phyloP scores from a whole-genome alignment of 1,140 invertebrate genomes.

The Branchinecta lynchi region DNA sequence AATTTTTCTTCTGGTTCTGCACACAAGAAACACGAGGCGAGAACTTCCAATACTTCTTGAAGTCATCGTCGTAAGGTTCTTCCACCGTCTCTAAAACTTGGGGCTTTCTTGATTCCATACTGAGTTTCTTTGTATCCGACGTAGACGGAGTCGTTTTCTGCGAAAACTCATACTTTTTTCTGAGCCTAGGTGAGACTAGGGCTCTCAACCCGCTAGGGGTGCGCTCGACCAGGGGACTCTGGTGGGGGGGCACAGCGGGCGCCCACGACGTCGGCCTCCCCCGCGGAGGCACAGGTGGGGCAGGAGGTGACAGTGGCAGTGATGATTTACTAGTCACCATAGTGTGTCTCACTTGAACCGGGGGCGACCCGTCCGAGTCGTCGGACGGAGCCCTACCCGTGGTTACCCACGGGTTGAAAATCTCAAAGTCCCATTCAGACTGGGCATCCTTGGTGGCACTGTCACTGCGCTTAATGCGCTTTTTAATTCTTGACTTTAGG shows the following conservation, averaged over 20 bases:
- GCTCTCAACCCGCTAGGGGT: constrained; percentile 22
- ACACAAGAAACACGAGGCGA: constrained; percentile 5
- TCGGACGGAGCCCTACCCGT: neutral
- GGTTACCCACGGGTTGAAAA: constrained; percentile 31
- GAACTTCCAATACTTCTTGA: neutral
- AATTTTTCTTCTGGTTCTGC: neutral
- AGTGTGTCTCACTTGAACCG: neutral
- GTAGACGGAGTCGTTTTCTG: neutral
- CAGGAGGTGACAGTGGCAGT: constrained; percentile 13
- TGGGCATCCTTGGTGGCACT: constrained; percentile 14
- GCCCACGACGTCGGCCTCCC: constrained; percentile 12
- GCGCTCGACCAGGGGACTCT: constrained; percentile 18
- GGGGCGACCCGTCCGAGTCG: constrained; percentile 18
- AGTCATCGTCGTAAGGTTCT: neutral
- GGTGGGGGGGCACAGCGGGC: constrained; percentile 21
- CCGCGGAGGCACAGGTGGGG: constrained; percentile 17
- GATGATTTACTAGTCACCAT: constrained; percentile 10
- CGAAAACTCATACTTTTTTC: neutral
- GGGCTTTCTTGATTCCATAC: neutral
- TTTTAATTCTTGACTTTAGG: constrained; percentile 31
- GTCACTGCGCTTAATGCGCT: constrained; percentile 23
- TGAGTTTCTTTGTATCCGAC: neutral
- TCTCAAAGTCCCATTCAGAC: constrained; percentile 32
- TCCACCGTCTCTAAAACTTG: neutral
- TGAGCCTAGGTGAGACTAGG: neutral